Base-by-base conservation (phyloP, 2,888 invertebrate species). In the Athalia circularis region DNA sequence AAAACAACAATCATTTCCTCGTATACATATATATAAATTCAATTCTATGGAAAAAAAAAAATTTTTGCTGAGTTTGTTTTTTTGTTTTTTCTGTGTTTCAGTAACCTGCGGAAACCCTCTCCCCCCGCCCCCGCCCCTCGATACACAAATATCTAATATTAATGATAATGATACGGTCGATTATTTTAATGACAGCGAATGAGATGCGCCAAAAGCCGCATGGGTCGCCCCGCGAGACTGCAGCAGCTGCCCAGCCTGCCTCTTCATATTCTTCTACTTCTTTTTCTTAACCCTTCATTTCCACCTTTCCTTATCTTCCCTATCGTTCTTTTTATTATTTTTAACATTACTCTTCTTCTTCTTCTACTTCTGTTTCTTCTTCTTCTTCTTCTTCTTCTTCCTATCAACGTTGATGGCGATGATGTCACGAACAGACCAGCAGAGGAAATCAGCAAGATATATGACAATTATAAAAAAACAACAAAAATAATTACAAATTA, bases 61-160 rank as follows among this genome's bases (percentile, higher is more conserved):
- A 47, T 59, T 5, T 59, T 15, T n/a, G 64, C 15, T 15, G 47
- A 7, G 15, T 57, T 50, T 15, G 15, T 52, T 2, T 64, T 64
- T 54, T 62, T 15, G 29, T 70, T 78, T 70, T 83, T 85, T 85
- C 81, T 89, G 77, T 90, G 90, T 90, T 89, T 76, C 89, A 89
- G 89, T 90, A 89, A 90, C 85, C 88, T 88, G 86, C 86, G 88
- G 89, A 88, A 29, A 29, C 29, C 29, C 29, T 29, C 29, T 29
- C 29, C 29, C 29, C 29, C 29, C 29, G 29, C 29, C 29, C 29
- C 29, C 29, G 29, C 29, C 65, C 65, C 65, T 5, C 84, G 88
- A 87, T 87, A 83, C 80, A 89, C 84, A 88, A 89, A 88, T 89
- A 90, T 89, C 88, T 89, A 89, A 89, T 88, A 89, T 88, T 89